A percentile compares a stretch with the other conserved stretches of the same genome.
Conservation (phyloP, 1,140 invertebrate genomes). For the Penaeus japonicus region DNA sequence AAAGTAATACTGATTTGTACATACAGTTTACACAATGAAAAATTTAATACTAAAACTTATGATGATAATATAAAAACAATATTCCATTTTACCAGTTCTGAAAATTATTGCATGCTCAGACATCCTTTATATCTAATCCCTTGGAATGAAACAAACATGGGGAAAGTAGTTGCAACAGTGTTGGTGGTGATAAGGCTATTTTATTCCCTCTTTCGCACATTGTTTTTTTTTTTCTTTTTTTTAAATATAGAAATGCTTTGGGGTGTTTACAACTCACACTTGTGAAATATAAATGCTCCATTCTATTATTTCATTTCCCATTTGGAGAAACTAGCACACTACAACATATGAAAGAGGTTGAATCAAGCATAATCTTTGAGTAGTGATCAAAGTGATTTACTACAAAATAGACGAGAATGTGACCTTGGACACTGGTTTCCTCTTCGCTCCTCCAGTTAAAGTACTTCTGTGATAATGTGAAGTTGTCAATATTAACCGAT, state of each 20-base stretch:
- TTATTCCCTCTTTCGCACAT: conserved; percentile 24
- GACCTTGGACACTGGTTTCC: conserved; percentile 11
- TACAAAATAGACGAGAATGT: conserved; percentile 24
- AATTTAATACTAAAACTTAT: no score
- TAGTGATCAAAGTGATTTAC: conserved; percentile 23
- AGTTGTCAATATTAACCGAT: neutral
- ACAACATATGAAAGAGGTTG: conserved; percentile 11
- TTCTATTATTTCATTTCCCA: conserved; percentile 1
- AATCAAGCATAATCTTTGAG: neutral
- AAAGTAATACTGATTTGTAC: conserved; percentile 37
- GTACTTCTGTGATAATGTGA: neutral
- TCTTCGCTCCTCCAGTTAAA: conserved; percentile 14
- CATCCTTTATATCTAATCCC: neutral
- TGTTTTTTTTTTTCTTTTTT: neutral
- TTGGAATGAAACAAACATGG: conserved; percentile 37
- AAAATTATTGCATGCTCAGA: conserved; percentile 31
- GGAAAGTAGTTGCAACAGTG: conserved; percentile 30
- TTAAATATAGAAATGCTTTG: conserved; percentile 24
- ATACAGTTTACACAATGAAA: neutral
- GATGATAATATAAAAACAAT: neutral
- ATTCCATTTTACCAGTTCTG: conserved; percentile 8
- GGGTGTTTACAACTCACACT: conserved; percentile 40
- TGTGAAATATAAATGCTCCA: conserved; percentile 37
- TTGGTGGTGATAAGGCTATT: conserved; percentile 45
- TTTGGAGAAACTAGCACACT: conserved; percentile 20